phyloP scores from a whole-genome alignment of 2,113 vertebrate genomes.

The Xenopus tropicalis region DNA sequence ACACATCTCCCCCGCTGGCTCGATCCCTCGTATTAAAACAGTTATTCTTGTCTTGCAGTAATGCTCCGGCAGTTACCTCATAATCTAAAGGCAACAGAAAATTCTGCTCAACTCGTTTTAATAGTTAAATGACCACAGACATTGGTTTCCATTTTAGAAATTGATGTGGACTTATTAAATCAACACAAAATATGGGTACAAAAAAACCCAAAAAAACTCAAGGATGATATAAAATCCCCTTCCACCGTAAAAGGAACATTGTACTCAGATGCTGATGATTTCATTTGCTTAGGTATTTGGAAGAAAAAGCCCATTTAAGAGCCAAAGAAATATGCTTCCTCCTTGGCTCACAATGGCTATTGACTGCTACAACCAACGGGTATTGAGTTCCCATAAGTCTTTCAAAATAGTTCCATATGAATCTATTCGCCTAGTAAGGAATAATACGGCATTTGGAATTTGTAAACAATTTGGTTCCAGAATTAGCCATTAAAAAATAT shows the following conservation, averaged over 20 bases:
- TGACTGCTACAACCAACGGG: slow-evolving; percentile 1
- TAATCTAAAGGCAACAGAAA: too few species aligned
- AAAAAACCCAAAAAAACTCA: background rate
- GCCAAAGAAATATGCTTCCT: slow-evolving; percentile 9
- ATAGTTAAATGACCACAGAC: background rate
- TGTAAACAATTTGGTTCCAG: too few species aligned
- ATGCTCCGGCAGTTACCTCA: too few species aligned
- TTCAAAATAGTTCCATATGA: slow-evolving; percentile 2
- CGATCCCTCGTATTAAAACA: too few species aligned
- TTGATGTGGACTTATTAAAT: background rate
- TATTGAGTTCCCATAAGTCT: background rate
- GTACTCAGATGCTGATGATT: slow-evolving; percentile 2
- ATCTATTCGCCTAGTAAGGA: background rate
- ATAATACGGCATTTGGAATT: too few species aligned
- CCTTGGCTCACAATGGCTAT: background rate
- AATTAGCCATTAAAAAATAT: too few species aligned
- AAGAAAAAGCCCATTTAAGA: background rate
- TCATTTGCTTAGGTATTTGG: slow-evolving; percentile 6
- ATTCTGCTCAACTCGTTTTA: background rate
- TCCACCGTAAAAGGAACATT: slow-evolving; percentile 9
- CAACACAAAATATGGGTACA: slow-evolving; percentile 7
- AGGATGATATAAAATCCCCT: slow-evolving; percentile 4
- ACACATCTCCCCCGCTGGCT: too few species aligned
- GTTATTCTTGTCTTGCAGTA: too few species aligned
- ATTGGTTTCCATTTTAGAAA: background rate